Base-by-base conservation (phyloP, 2,888 invertebrate genomes). In the Papilio elwesi region DNA sequence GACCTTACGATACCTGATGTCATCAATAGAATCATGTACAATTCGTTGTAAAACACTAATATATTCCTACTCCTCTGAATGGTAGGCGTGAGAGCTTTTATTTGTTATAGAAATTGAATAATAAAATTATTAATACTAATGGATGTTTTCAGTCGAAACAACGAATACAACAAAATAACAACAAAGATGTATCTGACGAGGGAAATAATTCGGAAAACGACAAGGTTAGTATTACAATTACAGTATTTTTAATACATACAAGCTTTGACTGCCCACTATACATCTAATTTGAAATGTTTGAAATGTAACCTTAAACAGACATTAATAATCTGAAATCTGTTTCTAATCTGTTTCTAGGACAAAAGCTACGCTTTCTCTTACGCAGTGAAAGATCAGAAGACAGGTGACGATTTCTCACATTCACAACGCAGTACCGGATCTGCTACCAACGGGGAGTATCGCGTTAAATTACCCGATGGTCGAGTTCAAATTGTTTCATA, bases 351-450 rank as follows among this genome's bases (percentile, higher is more conserved):
- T 74, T 78, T 36, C 88, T 26, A 94, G 94, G 87, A 83, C n/a
- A 88, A 91, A 72, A 91, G 95, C 83, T 96, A 96, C 88, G 95
- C 95, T 0, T 96, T 96, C 82, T 95, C 95, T 0, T 96, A 96
- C 84, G 92, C 93, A 63, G 96, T 96, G 4, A 94, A 94, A 76
- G 95, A 96, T 80, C 90, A 92, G 16, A 87, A 94, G 74, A 95
- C 95, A 0, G 96, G 96, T 0, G 96, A 96, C 74, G 96, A 96
- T 80, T 96, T 95, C 86, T 96, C 96, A 0, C 96, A 96, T 79
- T 91, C 93, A 1, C 96, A 96, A 82, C 93, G 94, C 10, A 95
- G 95, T 82, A 94, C 93, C 76, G 95, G 95, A 6, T 94, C 94
- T 16, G 94, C 95, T 0, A 96, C 96, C 9, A 95, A 95, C 74